These are phyloP conservation scores for Whitmania pigra DNA, from an alignment of 1,140 invertebrate species.

Conservation along the genomic window DNA sequence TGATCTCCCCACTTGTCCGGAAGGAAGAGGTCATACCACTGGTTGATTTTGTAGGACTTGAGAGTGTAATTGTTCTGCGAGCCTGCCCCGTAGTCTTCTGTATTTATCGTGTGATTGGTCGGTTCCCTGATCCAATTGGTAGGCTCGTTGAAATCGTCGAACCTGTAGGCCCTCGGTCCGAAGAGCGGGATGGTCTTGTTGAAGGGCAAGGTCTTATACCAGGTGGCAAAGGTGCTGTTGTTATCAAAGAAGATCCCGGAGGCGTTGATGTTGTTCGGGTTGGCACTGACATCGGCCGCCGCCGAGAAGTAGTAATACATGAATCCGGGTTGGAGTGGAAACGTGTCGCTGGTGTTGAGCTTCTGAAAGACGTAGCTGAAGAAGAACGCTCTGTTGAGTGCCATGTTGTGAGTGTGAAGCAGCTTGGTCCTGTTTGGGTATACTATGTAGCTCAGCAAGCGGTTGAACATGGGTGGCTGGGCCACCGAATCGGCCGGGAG, in stretches of 20 bases:
- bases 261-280: constrained; percentile 72
- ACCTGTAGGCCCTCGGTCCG: constrained; percentile 69
- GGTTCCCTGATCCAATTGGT: constrained; percentile 42
- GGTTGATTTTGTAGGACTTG: constrained; percentile 77
- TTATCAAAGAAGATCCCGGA: constrained; percentile 86
- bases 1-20: constrained; percentile 55
- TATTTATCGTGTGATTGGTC: constrained; percentile 39
- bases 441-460: constrained; percentile 83
- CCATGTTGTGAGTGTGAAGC: constrained; percentile 87
- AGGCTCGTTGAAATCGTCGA: constrained; percentile 42
- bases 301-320: constrained; percentile 94
- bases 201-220: constrained; percentile 77
- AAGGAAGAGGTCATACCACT: constrained; percentile 72
- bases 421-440: constrained; percentile 85
- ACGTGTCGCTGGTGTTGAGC: constrained; percentile 35
- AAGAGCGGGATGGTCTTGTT: constrained; percentile 91
- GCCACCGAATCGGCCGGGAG: constrained; percentile 69
- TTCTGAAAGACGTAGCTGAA: constrained; percentile 74
- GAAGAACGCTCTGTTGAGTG: constrained; percentile 80
- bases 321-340: constrained; percentile 84
- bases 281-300: constrained; percentile 83
- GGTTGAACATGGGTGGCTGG: constrained; percentile 83
- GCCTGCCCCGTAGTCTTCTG: constrained; percentile 40
- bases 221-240: constrained; percentile 83
- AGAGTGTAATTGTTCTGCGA: constrained; percentile 73